A percentile compares a stretch with the other conserved stretches of the same genome.
phyloP scores from a whole-genome alignment of 2,113 vertebrate genomes.

The Scartelaos histophorus region DNA sequence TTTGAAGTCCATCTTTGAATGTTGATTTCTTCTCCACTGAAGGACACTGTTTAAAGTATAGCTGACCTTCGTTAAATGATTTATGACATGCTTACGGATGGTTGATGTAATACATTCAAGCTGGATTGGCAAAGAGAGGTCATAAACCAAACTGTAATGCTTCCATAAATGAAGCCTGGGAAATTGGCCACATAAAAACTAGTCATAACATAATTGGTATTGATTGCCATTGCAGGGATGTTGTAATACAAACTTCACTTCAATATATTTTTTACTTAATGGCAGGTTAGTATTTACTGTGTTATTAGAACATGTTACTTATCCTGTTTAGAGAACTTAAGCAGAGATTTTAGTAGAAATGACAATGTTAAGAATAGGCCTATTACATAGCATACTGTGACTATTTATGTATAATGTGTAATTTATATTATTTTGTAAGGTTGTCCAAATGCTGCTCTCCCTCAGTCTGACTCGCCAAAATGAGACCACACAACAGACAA shows the following conservation, averaged over 20 bases:
- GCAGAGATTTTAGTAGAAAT: background rate
- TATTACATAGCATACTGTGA: background rate
- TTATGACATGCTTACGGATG: background rate
- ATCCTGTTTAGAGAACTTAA: background rate
- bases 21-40: background rate
- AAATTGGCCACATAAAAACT: background rate
- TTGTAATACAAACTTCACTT: background rate
- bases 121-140: background rate
- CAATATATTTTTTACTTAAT: background rate
- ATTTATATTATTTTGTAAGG: background rate
- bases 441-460: background rate
- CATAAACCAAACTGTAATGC: constrained; percentile 9
- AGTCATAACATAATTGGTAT: constrained; percentile 3
- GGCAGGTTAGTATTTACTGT: background rate
- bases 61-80: constrained; percentile 4
- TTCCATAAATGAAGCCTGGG: background rate
- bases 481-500: background rate
- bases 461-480: background rate
- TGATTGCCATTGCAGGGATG: background rate
- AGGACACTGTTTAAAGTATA: constrained; percentile 3
- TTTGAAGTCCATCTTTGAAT: background rate
- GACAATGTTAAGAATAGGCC: background rate
- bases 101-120: background rate
- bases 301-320: background rate
- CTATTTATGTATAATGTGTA: background rate